Evolutionary conservation across 2,888 invertebrate species (phyloP).

Genomic region (Clivina fossor): DNA sequence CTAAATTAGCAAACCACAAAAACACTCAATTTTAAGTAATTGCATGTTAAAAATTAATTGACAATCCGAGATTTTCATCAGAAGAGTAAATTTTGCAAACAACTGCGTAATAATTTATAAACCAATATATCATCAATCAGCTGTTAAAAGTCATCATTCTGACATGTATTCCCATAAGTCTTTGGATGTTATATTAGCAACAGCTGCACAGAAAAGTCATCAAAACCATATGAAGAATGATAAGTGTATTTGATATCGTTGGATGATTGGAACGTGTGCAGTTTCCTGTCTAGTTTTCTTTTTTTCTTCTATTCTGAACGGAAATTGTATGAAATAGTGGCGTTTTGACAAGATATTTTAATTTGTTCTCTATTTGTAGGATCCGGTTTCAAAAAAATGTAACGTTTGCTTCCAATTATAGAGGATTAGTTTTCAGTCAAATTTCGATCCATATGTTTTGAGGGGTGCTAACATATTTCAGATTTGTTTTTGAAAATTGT

Average conservation of each 20-base stretch:
- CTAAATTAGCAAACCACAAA: too few relatives aligned
- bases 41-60: too few relatives aligned
- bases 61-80: too few relatives aligned
- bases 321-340: conserved; percentile 27
- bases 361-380: conserved; percentile 27
- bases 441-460: conserved; percentile 14
- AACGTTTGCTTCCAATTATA: conserved; percentile 23
- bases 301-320: conserved; percentile 12
- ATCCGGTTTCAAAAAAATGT: conserved; percentile 12
- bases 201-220: background rate
- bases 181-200: conserved; percentile 7
- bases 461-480: too few relatives aligned
- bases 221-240: conserved; percentile 1
- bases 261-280: conserved; percentile 6
- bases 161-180: conserved; percentile 23
- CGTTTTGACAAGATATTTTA: conserved; percentile 32
- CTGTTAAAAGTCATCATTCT: conserved; percentile 17
- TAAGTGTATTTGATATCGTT: background rate
- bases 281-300: conserved; percentile 9
- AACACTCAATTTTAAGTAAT: too few relatives aligned
- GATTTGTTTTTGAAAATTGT: too few relatives aligned
- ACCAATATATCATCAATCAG: conserved; percentile 27
- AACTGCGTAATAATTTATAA: conserved; percentile 28
- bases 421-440: conserved; percentile 14
- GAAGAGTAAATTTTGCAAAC: too few relatives aligned